A percentile compares a stretch with the other conserved stretches of the same genome.
These are phyloP conservation scores for Porphyrio hochstetteri DNA, from an alignment of 2,113 vertebrate species.

Conservation along the genomic window DNA sequence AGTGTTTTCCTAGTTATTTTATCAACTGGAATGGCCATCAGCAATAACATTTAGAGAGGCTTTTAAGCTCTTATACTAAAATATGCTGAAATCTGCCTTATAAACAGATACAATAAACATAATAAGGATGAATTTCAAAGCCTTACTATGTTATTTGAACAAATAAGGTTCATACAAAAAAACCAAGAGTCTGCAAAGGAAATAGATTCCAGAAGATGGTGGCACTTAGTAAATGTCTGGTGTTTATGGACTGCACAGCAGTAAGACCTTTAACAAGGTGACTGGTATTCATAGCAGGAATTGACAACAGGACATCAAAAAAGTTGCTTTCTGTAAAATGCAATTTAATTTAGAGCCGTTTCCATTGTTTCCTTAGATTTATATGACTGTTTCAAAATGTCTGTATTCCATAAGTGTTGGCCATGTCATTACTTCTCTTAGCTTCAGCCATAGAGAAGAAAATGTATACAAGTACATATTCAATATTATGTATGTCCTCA, in stretches of 20 bases:
- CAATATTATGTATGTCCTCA: background rate
- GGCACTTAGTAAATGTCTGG: background rate
- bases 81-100: background rate
- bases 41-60: background rate
- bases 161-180: background rate
- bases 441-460: background rate
- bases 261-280: background rate
- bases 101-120: background rate
- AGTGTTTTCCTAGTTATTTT: background rate
- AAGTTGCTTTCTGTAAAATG: background rate
- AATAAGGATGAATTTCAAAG: background rate
- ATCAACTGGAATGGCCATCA: background rate
- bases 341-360: background rate
- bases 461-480: background rate
- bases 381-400: background rate
- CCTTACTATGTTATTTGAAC: background rate
- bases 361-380: background rate
- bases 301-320: background rate
- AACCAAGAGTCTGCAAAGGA: background rate
- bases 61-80: background rate
- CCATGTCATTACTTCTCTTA: background rate
- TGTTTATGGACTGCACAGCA: background rate
- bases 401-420: background rate
- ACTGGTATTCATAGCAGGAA: background rate
- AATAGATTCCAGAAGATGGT: background rate